phyloP scores from a whole-genome alignment of 1,140 invertebrate genomes.

The Diploscapter pachys region DNA sequence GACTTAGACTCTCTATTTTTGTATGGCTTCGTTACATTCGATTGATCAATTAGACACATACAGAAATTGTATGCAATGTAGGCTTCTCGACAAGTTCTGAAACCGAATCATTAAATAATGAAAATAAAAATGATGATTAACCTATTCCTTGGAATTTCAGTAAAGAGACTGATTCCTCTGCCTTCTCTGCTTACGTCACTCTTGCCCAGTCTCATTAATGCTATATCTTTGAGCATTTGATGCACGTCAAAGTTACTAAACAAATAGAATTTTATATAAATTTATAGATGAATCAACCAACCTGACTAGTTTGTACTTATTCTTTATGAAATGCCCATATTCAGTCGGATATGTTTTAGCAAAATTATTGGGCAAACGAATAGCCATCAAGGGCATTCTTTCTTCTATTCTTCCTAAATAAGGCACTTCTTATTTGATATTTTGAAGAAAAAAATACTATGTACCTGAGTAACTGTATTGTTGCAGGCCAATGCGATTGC shows the following conservation, averaged over 20 bases:
- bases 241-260: conserved; percentile 55
- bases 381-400: conserved; percentile 53
- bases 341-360: conserved; percentile 37
- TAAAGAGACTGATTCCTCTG: conserved; percentile 42
- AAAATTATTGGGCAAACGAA: conserved; percentile 45
- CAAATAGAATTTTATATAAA: neutral
- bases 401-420: conserved; percentile 52
- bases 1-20: neutral
- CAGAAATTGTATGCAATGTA: conserved; percentile 48
- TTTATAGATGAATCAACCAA: neutral
- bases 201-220: conserved; percentile 25
- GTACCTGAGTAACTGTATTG: conserved; percentile 43
- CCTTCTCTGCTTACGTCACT: conserved; percentile 6
- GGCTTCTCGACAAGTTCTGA: conserved; percentile 42
- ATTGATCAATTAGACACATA: conserved; percentile 36
- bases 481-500: conserved; percentile 53
- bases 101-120: neutral
- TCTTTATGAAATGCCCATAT: conserved; percentile 30
- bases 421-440: too few relatives aligned
- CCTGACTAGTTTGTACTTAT: conserved; percentile 34
- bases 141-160: conserved; percentile 37
- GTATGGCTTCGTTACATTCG: neutral
- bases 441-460: too few relatives aligned
- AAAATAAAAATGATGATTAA: neutral
- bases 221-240: conserved; percentile 45